Evolutionary conservation across 2,888 invertebrate genomes (phyloP).

Genomic region (Eupithecia tripunctaria): DNA sequence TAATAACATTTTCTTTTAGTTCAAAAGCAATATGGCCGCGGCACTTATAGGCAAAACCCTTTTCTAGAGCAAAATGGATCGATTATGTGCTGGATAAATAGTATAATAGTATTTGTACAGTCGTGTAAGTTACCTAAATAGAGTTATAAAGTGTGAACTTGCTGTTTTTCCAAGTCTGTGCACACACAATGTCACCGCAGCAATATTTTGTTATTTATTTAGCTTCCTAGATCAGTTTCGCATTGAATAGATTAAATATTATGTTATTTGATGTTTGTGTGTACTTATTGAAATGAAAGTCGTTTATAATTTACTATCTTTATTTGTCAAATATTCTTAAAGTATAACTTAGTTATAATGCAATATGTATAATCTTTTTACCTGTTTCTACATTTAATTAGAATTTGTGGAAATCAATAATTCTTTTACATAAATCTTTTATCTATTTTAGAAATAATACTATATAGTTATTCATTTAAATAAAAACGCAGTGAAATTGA

Average conservation of each 20-base stretch:
- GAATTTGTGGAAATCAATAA: constrained; percentile 38
- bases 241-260: constrained; percentile 24
- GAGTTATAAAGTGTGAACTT: neutral
- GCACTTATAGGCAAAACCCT: no score
- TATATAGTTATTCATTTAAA: constrained; percentile 23
- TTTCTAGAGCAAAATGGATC: no score
- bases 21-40: no score
- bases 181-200: constrained; percentile 21
- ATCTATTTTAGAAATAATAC: constrained; percentile 22
- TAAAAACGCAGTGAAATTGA: constrained; percentile 32
- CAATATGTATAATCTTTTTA: constrained; percentile 41
- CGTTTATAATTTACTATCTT: constrained; percentile 67
- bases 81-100: no score
- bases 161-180: constrained; percentile 13
- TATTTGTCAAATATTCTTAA: constrained; percentile 82
- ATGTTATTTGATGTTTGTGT: neutral
- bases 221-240: constrained; percentile 39
- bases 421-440: constrained; percentile 43
- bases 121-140: no score
- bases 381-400: constrained; percentile 40
- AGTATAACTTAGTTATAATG: constrained; percentile 40
- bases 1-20: no score
- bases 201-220: constrained; percentile 56
- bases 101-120: no score
- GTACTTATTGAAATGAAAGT: constrained; percentile 46